phyloP scores from a whole-genome alignment of 2,888 invertebrate species.

The Hymenopus coronatus region DNA sequence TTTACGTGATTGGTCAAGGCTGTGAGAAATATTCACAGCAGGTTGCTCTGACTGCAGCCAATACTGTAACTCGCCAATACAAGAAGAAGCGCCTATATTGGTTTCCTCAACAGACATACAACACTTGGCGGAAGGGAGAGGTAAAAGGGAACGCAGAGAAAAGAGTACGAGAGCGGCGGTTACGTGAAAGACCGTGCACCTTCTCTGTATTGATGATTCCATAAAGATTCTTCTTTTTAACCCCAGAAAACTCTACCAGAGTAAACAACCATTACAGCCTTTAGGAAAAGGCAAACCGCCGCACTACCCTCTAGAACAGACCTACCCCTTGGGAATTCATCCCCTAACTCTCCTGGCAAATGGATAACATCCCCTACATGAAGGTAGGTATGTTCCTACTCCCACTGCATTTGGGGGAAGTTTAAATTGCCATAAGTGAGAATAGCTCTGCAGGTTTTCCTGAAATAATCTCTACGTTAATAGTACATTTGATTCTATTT shows the following conservation, averaged over 20 bases:
- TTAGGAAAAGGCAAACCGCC: background rate
- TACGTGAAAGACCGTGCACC: background rate
- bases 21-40: too few relatives aligned
- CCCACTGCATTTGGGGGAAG: background rate
- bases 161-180: background rate
- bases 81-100: background rate
- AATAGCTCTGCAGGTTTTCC: background rate
- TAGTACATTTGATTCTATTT: background rate
- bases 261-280: background rate
- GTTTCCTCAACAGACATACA: background rate
- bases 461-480: background rate
- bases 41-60: too few relatives aligned
- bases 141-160: background rate
- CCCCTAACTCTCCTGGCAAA: background rate
- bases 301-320: background rate
- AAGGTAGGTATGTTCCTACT: background rate
- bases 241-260: background rate
- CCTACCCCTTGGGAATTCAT: background rate
- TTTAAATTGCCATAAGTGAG: background rate
- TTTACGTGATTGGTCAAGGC: too few relatives aligned
- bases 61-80: too few relatives aligned
- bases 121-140: background rate
- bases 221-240: constrained; percentile 10
- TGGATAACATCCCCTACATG: background rate
- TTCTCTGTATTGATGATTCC: constrained; percentile 3